Evolutionary conservation across 2,888 invertebrate species (phyloP).

Genomic region (Phengaris arion): DNA sequence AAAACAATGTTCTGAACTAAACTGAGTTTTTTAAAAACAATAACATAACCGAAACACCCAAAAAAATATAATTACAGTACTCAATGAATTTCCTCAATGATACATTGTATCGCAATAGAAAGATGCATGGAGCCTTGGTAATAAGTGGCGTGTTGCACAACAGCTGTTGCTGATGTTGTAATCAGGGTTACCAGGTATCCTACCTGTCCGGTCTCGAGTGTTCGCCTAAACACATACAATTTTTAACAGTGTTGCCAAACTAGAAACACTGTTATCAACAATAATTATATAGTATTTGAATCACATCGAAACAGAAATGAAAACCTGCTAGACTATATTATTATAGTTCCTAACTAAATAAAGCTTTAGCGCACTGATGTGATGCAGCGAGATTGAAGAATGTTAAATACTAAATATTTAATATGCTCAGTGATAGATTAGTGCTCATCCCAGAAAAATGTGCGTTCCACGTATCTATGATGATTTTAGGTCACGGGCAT

Average conservation of each 20-base stretch:
- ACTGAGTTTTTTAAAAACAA: too few species aligned
- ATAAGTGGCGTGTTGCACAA: slow-evolving; percentile 19
- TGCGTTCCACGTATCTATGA: too few species aligned
- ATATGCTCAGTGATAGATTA: too few species aligned
- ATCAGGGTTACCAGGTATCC: slow-evolving; percentile 25
- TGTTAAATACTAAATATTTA: too few species aligned
- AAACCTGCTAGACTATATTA: not conserved
- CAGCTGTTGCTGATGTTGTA: slow-evolving; percentile 14
- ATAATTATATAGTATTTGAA: not conserved
- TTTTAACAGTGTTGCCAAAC: slow-evolving; percentile 9
- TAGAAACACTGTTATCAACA: not conserved
- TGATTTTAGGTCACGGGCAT: too few species aligned
- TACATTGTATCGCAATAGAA: slow-evolving; percentile 25
- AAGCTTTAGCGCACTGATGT: not conserved
- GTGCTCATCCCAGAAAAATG: too few species aligned
- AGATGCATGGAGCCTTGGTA: slow-evolving; percentile 20
- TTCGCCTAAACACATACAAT: slow-evolving; percentile 19
- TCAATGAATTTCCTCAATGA: slow-evolving; percentile 27
- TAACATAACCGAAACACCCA: not conserved
- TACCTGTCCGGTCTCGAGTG: slow-evolving; percentile 4
- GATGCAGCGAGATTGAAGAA: too few species aligned
- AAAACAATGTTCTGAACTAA: too few species aligned
- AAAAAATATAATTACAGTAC: not conserved
- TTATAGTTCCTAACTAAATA: not conserved
- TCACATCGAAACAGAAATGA: not conserved